Conservation (phyloP, 2,888 invertebrate genomes). For the Folsomia manolachei region DNA sequence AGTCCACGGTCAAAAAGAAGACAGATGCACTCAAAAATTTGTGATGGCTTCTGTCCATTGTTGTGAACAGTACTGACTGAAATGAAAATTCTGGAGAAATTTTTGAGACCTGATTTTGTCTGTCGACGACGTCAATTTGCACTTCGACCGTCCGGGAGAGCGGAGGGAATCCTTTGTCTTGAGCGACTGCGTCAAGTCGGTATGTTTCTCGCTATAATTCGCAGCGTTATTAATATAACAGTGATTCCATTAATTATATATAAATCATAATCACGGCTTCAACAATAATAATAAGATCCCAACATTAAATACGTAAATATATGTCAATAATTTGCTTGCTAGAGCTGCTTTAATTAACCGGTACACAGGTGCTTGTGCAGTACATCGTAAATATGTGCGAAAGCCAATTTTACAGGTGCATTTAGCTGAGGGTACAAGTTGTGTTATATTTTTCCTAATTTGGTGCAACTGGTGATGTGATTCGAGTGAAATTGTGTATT, state of each 20-base stretch:
- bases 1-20: not conserved
- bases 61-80: slow-evolving; percentile 59
- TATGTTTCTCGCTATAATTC: slow-evolving; percentile 84
- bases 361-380: not conserved
- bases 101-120: slow-evolving; percentile 66
- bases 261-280: not conserved
- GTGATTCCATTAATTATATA: not conserved
- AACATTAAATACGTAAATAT: too few relatives aligned
- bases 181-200: slow-evolving; percentile 96
- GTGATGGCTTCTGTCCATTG: slow-evolving; percentile 12
- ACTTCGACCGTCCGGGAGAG: slow-evolving; percentile 95
- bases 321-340: not conserved
- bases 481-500: not conserved
- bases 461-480: not conserved
- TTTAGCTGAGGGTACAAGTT: too few relatives aligned
- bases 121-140: slow-evolving; percentile 97
- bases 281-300: too few relatives aligned
- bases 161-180: slow-evolving; percentile 94
- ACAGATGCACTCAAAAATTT: slow-evolving; percentile 3
- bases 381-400: not conserved
- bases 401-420: slow-evolving; percentile 3
- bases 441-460: too few relatives aligned
- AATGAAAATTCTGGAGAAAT: not conserved
- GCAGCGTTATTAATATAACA: slow-evolving; percentile 9
- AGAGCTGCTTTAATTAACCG: not conserved